Evolutionary conservation across 2,113 vertebrate genomes (phyloP), one percentile per base, ranked within the genome.

Genomic region (Coptodon bakossiorum): DNA sequence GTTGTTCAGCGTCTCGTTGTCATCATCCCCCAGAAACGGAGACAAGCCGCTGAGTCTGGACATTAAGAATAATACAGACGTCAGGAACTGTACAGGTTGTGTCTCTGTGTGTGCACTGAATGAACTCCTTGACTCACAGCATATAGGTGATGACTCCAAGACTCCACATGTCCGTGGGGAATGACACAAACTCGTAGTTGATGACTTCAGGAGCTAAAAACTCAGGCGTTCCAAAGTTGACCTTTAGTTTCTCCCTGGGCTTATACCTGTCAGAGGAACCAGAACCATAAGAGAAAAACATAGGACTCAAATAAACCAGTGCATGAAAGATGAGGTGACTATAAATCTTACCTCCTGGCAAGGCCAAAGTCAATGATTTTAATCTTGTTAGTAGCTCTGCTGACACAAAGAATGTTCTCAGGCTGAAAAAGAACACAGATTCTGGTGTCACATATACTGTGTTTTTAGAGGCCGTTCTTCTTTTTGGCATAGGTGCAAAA

Each of bases 341-440:
- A 16, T 19, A 4, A 61, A 27, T 16, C 36, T 4, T 97, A 99
- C 99, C 98, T 99, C 94, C 99, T 98, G 88, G 98, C 99, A 91
- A 99, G 96, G 91, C 99, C 99, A 95, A 99, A 99, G 96, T 99
- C 99, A 88, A 99, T 99, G 88, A 99, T 99, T 95, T 99, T 99
- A 93, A 99, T 97, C 97, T 99, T 98, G 93, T 98, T 98, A 85
- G 98, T 97, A 29, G 96, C 95, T 95, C 98, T 96, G 95, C 97
- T 99, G 92, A 99, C 97, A 82, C 98, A 99, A 80, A 99, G 96
- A 95, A 99, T 99, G 94, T 99, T 99, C 94, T 99, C 99, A 78
- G 99, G 99, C 99, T 99, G 96, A 92, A 91, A 85, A 36, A 19
- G 17, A 84, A 66, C 3, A 86, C 43, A 81, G 56, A 13, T 48